phyloP scores from a whole-genome alignment of 2,888 invertebrate genomes.

The Lepidocyrtinus sp. region DNA sequence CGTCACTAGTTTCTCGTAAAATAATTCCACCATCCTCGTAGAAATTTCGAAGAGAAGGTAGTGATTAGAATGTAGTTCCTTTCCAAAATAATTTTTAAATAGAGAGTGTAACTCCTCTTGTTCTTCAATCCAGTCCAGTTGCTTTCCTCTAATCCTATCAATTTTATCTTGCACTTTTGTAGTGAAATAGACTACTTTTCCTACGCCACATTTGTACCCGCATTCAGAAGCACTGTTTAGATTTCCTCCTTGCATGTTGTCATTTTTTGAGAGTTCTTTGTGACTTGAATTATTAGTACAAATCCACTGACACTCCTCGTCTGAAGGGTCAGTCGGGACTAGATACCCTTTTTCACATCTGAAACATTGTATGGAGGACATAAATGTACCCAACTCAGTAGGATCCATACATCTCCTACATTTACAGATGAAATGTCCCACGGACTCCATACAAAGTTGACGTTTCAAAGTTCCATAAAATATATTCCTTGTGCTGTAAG shows the following conservation, averaged over 20 bases:
- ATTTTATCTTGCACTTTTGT: constrained; percentile 54
- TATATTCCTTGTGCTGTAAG: constrained; percentile 48
- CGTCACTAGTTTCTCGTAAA: constrained; percentile 36
- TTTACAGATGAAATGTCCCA: constrained; percentile 53
- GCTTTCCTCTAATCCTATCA: constrained; percentile 32
- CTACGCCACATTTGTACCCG: constrained; percentile 30
- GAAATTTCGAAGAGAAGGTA: constrained; percentile 60
- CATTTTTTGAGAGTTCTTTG: too few relatives aligned
- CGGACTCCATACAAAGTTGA: constrained; percentile 42
- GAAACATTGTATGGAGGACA: constrained; percentile 48
- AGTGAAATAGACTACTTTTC: constrained; percentile 53
- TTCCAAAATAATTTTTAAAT: constrained; percentile 43
- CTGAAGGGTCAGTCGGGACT: constrained; percentile 26
- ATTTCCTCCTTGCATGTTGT: too few relatives aligned
- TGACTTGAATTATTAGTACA: too few relatives aligned
- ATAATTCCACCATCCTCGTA: constrained; percentile 42
- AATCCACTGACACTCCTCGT: constrained; percentile 44
- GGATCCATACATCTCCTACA: constrained; percentile 44
- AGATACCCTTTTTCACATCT: constrained; percentile 45
- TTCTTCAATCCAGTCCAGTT: constrained; percentile 38
- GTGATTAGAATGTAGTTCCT: constrained; percentile 54
- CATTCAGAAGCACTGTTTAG: constrained; percentile 12
- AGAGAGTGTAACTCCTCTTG: constrained; percentile 25
- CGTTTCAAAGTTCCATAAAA: constrained; percentile 52
- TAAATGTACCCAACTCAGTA: constrained; percentile 47